Percentiles rank a stretch among this genome's conserved stretches.
Evolutionary conservation across 2,113 vertebrate species (phyloP).

Genomic region (Mus spicilegus): DNA sequence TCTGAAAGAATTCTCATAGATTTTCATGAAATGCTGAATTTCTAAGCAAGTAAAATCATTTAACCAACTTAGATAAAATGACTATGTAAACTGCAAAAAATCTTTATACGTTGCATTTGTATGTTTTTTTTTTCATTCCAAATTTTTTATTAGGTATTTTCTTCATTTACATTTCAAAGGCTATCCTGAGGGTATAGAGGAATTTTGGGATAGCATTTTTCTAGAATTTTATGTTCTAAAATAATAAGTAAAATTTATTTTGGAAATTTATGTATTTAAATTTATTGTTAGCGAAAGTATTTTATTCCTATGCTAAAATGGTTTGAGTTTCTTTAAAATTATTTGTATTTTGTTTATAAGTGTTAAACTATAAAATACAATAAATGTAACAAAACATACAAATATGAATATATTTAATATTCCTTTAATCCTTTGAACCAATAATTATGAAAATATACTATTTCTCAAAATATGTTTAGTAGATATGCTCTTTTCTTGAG

Average conservation of each 20-base stretch:
- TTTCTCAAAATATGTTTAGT: background rate
- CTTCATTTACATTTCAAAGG: too few relatives aligned
- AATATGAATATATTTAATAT: background rate
- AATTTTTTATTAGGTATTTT: too few relatives aligned
- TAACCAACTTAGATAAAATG: background rate
- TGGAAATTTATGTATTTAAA: background rate
- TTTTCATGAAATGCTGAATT: background rate
- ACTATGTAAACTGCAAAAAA: background rate
- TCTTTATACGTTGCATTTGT: background rate
- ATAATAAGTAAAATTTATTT: background rate
- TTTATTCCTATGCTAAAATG: background rate
- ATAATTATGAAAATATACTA: background rate
- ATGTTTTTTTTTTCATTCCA: too few relatives aligned
- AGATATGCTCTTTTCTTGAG: background rate
- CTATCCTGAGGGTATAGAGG: too few relatives aligned
- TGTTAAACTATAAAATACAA: background rate
- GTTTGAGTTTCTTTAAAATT: background rate
- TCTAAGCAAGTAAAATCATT: conserved; percentile 24
- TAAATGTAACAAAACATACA: background rate
- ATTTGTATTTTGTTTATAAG: background rate
- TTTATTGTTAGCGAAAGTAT: background rate
- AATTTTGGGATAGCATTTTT: too few relatives aligned
- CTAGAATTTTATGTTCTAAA: too few relatives aligned
- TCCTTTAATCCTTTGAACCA: background rate
- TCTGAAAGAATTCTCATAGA: background rate